Conservation (phyloP, 2,113 vertebrate species). For the Thamnophis sirtalis region DNA sequence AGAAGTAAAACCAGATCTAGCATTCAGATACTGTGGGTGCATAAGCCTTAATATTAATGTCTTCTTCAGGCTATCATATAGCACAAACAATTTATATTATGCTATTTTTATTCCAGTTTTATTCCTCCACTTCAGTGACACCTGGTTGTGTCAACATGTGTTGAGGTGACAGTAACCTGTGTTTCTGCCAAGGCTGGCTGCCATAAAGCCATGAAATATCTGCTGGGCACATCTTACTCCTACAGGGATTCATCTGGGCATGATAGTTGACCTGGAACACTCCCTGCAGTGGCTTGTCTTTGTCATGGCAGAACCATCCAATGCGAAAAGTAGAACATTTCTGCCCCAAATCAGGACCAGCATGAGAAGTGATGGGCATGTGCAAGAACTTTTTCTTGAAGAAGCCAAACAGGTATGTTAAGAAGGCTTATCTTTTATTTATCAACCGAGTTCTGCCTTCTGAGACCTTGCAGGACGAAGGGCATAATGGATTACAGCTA, state of each 20-base stretch:
- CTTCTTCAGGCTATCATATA: not conserved
- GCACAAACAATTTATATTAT: not conserved
- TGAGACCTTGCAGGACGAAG: not conserved
- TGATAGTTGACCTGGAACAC: conserved; percentile 21
- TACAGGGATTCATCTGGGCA: accelerated
- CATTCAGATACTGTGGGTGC: not conserved
- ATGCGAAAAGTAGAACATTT: not conserved
- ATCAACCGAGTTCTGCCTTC: not conserved
- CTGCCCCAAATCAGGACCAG: conserved; percentile 1
- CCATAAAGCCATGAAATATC: conserved; percentile 42
- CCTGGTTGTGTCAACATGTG: not conserved
- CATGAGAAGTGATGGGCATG: conserved; percentile 38
- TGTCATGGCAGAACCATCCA: accelerated
- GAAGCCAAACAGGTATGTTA: conserved; percentile 86
- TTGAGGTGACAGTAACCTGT: accelerated
- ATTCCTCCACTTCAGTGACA: not conserved
- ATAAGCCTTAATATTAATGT: not conserved
- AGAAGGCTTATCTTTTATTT: not conserved
- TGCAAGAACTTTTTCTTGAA: conserved; percentile 91
- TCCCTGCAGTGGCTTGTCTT: accelerated
- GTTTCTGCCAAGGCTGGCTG: conserved; percentile 25
- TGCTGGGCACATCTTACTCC: not conserved
- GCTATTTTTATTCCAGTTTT: not conserved
- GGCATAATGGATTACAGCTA: not conserved
- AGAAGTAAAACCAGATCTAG: not conserved